Evolutionary conservation across 1,140 invertebrate species (phyloP), one percentile per base, ranked within the genome.

Genomic region (Nasonia giraulti): DNA sequence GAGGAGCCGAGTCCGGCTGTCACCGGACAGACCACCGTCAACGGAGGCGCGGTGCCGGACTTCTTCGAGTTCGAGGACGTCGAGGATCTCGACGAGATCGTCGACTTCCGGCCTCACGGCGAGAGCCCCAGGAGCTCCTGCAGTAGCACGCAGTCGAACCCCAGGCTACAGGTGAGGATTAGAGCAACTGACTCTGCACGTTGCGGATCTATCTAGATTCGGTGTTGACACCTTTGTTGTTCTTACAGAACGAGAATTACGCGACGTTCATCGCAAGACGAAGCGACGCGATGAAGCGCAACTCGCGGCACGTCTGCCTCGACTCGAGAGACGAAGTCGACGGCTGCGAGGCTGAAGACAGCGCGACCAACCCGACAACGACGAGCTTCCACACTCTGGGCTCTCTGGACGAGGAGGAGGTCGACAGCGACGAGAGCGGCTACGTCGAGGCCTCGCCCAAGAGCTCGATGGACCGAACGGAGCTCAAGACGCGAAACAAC

Each of bases 381-480:
- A 74, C 17, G 44, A 33, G 85, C 85, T 5, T 92, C 82, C 79
- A 91, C 44, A 91, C 88, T 2, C 73, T 92, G 20, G 91, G 91
- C 85, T 91, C 91, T 7, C 87, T 92, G 0, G 85, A 86, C 33
- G 84, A 85, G 84, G 92, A 92, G 80, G 92, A 91, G 68, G 91
- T 88, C 50, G 92, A 92, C 87, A 94, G 94, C 88, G 94, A 94
- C 87, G 94, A 94, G 86, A 94, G 93, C 83, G 94, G 94, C 44
- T 94, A 94, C 88, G 94, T 94, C 33, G 94, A 94, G 87, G 91
- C 91, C 7, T 90, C 91, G 69, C 91, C 91, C 8, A 93, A 92
- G 83, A 89, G 89, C 77, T 87, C 91, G 4, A 80, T 92, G 40
- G 86, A 89, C 47, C 90, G 89, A 40, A 88, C 89, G 11, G 90